A percentile compares a stretch with the other conserved stretches of the same genome.
Evolutionary conservation across 2,113 vertebrate species (phyloP).

Genomic region (Atrichornis clamosus): DNA sequence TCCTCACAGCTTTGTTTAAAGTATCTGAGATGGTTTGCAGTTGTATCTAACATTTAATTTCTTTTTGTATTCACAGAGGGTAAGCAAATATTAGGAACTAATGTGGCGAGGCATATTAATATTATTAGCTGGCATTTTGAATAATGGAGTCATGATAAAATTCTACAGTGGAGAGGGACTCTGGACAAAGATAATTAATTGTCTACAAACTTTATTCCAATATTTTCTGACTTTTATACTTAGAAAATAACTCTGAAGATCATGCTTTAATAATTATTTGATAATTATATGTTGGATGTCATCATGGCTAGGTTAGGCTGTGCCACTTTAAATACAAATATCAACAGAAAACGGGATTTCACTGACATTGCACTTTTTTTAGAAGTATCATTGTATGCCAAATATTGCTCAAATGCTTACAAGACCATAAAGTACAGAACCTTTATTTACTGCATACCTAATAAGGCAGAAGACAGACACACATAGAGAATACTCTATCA

Average conservation of each 20-base stretch:
- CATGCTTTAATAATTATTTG: not conserved
- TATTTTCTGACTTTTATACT: not conserved
- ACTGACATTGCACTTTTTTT: not conserved
- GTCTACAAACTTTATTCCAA: not conserved
- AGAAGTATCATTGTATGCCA: not conserved
- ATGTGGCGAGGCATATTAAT: conserved; percentile 14
- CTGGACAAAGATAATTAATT: not conserved
- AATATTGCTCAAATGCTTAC: not conserved
- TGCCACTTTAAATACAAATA: not conserved
- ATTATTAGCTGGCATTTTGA: conserved; percentile 42
- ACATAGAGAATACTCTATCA: not conserved
- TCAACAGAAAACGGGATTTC: not conserved
- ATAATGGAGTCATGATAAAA: conserved; percentile 30
- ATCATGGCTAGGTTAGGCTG: not conserved
- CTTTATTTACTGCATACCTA: not conserved
- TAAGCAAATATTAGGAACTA: conserved; percentile 46
- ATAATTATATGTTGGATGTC: not conserved
- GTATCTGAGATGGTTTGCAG: not conserved
- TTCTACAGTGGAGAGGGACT: not conserved
- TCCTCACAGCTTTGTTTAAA: conserved; percentile 9
- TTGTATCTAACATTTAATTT: conserved; percentile 42
- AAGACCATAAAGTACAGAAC: not conserved
- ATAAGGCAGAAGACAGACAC: not conserved
- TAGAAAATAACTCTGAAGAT: not conserved
- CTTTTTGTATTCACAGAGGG: conserved; percentile 13